phyloP scores from a whole-genome alignment of 2,888 invertebrate genomes.

The Nemurella pictetii region DNA sequence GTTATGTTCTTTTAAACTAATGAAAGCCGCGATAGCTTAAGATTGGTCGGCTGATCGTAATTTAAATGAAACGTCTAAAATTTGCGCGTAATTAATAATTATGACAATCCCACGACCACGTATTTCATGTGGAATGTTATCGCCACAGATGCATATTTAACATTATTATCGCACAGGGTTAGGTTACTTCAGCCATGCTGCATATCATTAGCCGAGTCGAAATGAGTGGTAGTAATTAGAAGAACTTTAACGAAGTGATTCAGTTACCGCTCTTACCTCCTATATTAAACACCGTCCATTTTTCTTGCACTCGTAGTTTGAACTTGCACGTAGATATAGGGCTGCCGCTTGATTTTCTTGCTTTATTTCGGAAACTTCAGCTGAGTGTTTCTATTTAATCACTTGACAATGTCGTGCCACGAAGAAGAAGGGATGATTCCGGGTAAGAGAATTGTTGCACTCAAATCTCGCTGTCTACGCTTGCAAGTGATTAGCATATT shows the following conservation, averaged over 20 bases:
- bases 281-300: not conserved
- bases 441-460: too few relatives aligned
- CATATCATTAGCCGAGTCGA: not conserved
- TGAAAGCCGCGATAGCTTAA: too few relatives aligned
- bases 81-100: not conserved
- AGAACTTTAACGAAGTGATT: not conserved
- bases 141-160: not conserved
- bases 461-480: too few relatives aligned
- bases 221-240: not conserved
- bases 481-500: too few relatives aligned
- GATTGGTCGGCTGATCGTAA: too few relatives aligned
- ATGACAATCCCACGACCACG: not conserved
- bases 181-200: not conserved
- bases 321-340: not conserved
- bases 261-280: not conserved
- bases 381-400: not conserved
- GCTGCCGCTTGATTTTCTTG: not conserved
- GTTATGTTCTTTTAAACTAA: too few relatives aligned
- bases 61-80: not conserved
- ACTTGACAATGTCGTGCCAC: not conserved
- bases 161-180: not conserved
- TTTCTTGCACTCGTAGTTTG: not conserved
- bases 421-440: not conserved
- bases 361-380: not conserved
- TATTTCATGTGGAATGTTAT: not conserved